Conservation (phyloP, 1,140 invertebrate genomes). For the Goniozus legneri region DNA sequence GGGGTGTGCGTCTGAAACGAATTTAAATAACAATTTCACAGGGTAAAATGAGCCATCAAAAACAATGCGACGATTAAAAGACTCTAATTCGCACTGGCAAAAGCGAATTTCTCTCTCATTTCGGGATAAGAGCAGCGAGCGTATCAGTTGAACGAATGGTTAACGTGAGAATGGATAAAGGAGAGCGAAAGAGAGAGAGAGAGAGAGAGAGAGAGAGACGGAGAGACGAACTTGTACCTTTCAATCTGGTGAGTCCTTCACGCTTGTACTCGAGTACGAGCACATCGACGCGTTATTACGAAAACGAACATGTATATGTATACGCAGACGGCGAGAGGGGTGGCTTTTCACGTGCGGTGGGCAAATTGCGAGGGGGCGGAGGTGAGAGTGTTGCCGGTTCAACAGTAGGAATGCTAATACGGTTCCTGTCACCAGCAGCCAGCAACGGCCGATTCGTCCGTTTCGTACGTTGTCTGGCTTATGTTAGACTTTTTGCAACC, state of each 20-base stretch:
- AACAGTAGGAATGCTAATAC: conserved; percentile 42
- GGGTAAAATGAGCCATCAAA: conserved; percentile 44
- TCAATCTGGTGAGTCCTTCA: conserved; percentile 21
- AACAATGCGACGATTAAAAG: conserved; percentile 37
- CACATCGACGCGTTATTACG: conserved; percentile 29
- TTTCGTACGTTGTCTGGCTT: no score
- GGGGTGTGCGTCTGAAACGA: conserved; percentile 8
- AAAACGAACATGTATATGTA: conserved; percentile 33
- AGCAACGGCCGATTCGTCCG: conserved; percentile 20
- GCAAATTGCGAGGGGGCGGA: background rate
- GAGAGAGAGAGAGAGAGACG: conserved; percentile 2
- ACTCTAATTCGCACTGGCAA: conserved; percentile 33
- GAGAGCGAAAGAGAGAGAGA: conserved; percentile 9
- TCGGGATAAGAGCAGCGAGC: conserved; percentile 8
- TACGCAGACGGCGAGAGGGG: conserved; percentile 7
- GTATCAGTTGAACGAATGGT: conserved; percentile 2
- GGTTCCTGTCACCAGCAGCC: conserved; percentile 36
- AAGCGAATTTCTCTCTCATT: no score
- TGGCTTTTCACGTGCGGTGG: background rate
- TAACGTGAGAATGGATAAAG: conserved; percentile 4
- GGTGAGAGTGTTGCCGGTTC: no score
- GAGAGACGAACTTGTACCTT: conserved; percentile 30
- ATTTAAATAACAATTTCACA: conserved; percentile 43
- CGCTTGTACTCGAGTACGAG: conserved; percentile 24
- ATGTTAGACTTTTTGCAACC: no score